Evolutionary conservation across 2,888 invertebrate species (phyloP), one percentile per base, ranked within the genome.

Genomic region (Drosophila villosipedis): DNA sequence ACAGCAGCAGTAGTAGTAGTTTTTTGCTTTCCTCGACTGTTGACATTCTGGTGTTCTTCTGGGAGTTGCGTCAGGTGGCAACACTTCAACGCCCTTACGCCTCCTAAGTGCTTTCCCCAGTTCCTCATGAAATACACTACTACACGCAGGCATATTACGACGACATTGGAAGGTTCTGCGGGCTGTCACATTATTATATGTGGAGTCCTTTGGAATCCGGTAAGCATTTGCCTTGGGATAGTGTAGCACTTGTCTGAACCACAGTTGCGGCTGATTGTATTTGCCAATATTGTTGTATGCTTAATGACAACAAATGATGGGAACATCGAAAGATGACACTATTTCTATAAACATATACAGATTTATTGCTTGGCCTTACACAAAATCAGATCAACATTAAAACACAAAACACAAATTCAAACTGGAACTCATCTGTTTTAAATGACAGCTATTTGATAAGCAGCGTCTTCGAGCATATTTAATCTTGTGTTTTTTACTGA

Each of bases 11-110:
- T 76, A 72, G 73, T 72, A 55, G 28, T 28, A n/a, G 7, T 68
- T 78, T 63, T 41, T 37, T 37, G 4, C 6, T n/a, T 14, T 30
- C 69, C 53, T 16, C 22, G 31, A 35, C 55, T 73, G 67, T 83
- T 82, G 72, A 75, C 78, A 69, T 70, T 74, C 59, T 60, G 86
- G 72, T 78, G 76, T 54, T 59, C 55, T 69, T 82, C 80, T 91
- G 92, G 84, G 91, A 91, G 90, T 76, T 76, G 74, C 65, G 77
- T 81, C 91, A 91, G 91, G 91, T 91, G 91, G 59, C 77, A 47
- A 57, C 61, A 64, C 74, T 66, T 71, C 71, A 49, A 65, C 70
- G 74, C 55, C 41, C 65, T 58, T 12, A 59, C 79, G 75, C 75
- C 78, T 53, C 19, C 76, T 55, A 72, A 80, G 72, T 68, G 77